Evolutionary conservation across 2,113 vertebrate genomes (phyloP).

Genomic region (Holacanthus passer): DNA sequence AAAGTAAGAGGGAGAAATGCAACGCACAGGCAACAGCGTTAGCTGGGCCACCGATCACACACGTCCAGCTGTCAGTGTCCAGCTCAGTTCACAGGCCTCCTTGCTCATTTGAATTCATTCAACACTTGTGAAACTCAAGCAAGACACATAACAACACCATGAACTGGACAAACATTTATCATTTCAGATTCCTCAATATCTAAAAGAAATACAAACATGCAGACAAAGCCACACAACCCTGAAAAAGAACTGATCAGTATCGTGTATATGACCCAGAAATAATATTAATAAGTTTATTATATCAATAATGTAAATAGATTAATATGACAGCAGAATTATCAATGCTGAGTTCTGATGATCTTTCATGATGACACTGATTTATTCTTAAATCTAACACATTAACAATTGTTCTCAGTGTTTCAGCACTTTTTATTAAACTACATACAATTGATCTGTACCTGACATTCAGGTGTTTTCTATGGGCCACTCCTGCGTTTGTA

Average conservation of each 20-base stretch:
- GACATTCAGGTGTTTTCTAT: conserved; percentile 5
- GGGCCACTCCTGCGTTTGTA: conserved; percentile 27
- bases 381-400: background rate
- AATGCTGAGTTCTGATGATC: no score
- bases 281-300: no score
- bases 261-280: no score
- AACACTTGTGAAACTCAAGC: background rate
- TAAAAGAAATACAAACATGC: background rate
- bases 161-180: background rate
- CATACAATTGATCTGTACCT: conserved; percentile 10
- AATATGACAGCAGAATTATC: no score
- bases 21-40: conserved; percentile 73
- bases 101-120: background rate
- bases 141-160: background rate
- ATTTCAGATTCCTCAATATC: background rate
- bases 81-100: conserved; percentile 6
- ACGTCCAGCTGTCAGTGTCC: conserved; percentile 25
- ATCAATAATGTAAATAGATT: no score
- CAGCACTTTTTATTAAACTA: background rate
- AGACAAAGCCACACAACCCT: background rate
- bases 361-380: no score
- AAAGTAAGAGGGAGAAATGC: conserved; percentile 72
- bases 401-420: background rate
- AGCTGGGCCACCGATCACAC: conserved; percentile 47
- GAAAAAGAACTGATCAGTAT: no score